Evolutionary conservation across 2,113 vertebrate genomes (phyloP), one percentile per base, ranked within the genome.

Genomic region (Heloderma charlesbogerti): DNA sequence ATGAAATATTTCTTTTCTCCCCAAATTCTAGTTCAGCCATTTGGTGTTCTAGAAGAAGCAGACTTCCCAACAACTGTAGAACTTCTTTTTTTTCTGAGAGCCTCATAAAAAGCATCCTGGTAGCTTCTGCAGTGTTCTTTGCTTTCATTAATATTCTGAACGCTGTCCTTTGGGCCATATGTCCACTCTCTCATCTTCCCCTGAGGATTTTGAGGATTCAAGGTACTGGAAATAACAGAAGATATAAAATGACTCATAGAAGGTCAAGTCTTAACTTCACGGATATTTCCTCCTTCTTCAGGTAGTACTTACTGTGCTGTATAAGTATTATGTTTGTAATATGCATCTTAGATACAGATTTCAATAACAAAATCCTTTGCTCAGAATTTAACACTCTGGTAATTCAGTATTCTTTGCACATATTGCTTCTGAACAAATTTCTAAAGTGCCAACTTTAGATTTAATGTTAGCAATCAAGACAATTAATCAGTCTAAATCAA

Each of bases 381-480:
- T 84, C 1, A 10, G 54, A 86, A 74, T 2, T 8, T 31, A 92
- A 43, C 4, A 4, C 43, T 16, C 22, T 92, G 87, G 51, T 72
- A 86, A 80, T 75, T 92, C 88, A 83, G 45, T n/a, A 85, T 88
- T n/a, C 51, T 31, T 84, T 93, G 60, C 66, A 87, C 67, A 92
- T 54, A 92, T 83, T 92, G 31, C 13, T 92, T 43, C n/a, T 84
- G 91, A 87, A 66, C 54, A 81, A 34, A 86, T 88, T 88, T 92
- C 45, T 92, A 15, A 94, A 95, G 74, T 92, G 40, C 43, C 71
- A 91, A 7, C 37, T 92, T 90, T 91, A 86, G 54, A 86, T 92
- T 91, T 94, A 94, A 54, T 91, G 84, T 90, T n/a, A 88, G 57
- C 48, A 93, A 81, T 92, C 45, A 79, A 85, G 67, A 82, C 79